These are phyloP conservation scores for Drosophila kambysellisi DNA, from an alignment of 2,888 invertebrate genomes.

Conservation along the genomic window DNA sequence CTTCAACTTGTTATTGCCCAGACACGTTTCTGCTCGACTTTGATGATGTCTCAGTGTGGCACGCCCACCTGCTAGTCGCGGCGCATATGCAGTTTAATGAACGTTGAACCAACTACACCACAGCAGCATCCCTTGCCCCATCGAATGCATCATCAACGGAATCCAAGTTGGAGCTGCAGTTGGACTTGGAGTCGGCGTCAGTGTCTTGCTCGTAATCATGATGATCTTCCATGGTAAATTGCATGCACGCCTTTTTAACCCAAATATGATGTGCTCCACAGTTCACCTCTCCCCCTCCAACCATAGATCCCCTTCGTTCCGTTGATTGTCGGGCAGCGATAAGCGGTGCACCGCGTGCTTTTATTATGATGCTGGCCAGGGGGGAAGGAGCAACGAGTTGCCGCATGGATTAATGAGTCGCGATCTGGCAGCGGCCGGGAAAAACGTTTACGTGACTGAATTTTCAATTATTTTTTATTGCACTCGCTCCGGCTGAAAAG, in stretches of 20 bases:
- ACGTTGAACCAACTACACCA: conserved; percentile 7
- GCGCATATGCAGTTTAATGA: conserved; percentile 32
- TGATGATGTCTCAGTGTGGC: conserved; percentile 28
- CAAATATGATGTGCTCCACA: conserved; percentile 60
- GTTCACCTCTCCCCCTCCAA: not conserved
- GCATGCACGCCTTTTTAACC: conserved; percentile 75
- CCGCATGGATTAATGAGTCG: conserved; percentile 71
- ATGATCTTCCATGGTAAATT: conserved; percentile 69
- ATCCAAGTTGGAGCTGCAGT: conserved; percentile 11
- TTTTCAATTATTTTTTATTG: conserved; percentile 79
- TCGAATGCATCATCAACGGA: conserved; percentile 55
- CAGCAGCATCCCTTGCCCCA: conserved; percentile 33
- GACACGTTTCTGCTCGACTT: conserved; percentile 38
- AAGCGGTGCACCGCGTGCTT: conserved; percentile 55
- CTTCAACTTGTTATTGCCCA: conserved; percentile 6
- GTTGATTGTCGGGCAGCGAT: conserved; percentile 60
- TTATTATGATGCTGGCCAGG: conserved; percentile 41
- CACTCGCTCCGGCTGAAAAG: conserved; percentile 38
- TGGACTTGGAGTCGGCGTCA: conserved; percentile 18
- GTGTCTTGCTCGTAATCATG: conserved; percentile 58
- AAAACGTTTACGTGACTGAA: conserved; percentile 76
- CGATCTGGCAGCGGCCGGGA: conserved; percentile 69
- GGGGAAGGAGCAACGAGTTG: conserved; percentile 34
- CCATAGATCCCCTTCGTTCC: conserved; percentile 10
- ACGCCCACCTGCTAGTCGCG: conserved; percentile 51